Base-by-base conservation (phyloP, 1,140 invertebrate species). In the Atta colombica region DNA sequence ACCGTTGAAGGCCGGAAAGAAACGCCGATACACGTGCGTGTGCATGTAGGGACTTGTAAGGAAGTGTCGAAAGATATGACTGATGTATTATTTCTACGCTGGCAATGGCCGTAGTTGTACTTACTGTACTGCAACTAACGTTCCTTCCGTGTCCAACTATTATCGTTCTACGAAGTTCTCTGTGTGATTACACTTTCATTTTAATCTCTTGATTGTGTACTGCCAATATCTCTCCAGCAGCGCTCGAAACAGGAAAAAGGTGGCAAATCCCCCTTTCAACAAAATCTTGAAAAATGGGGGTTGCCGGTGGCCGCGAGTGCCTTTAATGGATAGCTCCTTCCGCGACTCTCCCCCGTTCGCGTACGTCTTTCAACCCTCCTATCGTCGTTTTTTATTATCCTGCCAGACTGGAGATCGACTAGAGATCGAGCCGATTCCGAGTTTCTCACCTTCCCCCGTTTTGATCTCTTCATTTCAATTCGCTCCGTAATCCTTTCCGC, bases 41-140 rank as follows among this genome's bases (percentile, higher is more conserved):
- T 45, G 31, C 53, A 49, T 35, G 28, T 31, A 21, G 49, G 49
- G 69, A 87, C 61, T 18, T 49, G 65, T 89, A 87, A 75, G 69
- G 77, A 89, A 87, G 60, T 78, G 60, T 28, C 84, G 87, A 90
- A 90, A 90, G 89, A 78, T 80, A 77, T 58, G 87, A 87, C 66
- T 85, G 10, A 45, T 45, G 68, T 78, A 89, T 90, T 90, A 89
- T 63, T 53, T 12, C 28, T 61, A 58, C 85, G 71, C 60, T 21
- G 8, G 51, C 78, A 39, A 18, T 45, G 18, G 14, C 77, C 55
- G 53, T 39, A 77, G 58, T 72, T 65, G 89, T 80, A 87, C 65
- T 89, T 74, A 87, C 51, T 68, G 55, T 58, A 21, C 71, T 84
- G 51, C 49, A 28, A 51, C 12, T 68, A 80, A 60, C 51, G 89